Conservation (phyloP, 2,888 invertebrate species). For the Ormyrus nitidulus region DNA sequence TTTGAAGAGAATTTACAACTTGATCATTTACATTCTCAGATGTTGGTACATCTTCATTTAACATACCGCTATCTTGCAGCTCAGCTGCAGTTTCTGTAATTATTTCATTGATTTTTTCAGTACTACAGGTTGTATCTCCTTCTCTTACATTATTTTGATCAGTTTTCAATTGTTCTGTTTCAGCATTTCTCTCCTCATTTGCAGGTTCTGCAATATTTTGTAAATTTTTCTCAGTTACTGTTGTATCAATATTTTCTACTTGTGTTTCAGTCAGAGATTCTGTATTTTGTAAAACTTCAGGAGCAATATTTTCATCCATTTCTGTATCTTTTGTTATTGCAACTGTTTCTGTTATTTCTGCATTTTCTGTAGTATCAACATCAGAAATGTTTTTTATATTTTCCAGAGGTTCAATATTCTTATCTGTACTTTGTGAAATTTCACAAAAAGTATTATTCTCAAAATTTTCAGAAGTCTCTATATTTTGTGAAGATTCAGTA, state of each 20-base stretch:
- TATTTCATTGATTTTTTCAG: not conserved
- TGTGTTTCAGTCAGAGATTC: not conserved
- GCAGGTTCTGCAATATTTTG: not conserved
- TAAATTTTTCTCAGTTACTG: not conserved
- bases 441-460: conserved; percentile 6
- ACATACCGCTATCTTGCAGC: not conserved
- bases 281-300: no score
- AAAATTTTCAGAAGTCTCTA: conserved; percentile 3
- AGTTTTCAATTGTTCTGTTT: not conserved
- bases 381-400: not conserved
- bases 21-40: not conserved
- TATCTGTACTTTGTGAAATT: not conserved
- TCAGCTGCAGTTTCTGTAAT: not conserved
- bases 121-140: not conserved
- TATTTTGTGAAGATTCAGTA: conserved; percentile 13
- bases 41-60: not conserved
- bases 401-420: conserved; percentile 10
- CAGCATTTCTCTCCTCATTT: conserved; percentile 5
- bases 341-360: not conserved
- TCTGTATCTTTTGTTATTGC: not conserved
- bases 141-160: conserved; percentile 3
- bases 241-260: not conserved
- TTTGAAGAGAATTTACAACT: not conserved
- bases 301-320: not conserved
- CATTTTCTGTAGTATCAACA: not conserved